Evolutionary conservation across 2,888 invertebrate genomes (phyloP).

Genomic region (Deroplatys truncata): DNA sequence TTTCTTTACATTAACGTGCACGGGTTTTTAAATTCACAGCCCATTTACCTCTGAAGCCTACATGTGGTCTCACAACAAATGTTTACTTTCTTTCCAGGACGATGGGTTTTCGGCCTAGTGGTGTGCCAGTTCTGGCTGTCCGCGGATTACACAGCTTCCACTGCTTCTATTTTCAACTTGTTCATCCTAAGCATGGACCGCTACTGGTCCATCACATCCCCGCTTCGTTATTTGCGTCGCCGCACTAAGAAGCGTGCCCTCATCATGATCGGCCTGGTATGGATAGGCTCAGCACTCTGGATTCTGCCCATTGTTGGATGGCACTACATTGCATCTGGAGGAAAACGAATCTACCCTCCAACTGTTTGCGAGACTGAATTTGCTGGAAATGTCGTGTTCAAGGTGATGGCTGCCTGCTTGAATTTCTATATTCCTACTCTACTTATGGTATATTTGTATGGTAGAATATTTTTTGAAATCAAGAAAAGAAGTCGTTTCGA

Average conservation of each 20-base stretch:
- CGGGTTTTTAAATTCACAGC: too few species aligned
- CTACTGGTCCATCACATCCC: constrained; percentile 51
- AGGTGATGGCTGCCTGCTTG: constrained; percentile 48
- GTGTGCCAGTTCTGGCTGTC: constrained; percentile 55
- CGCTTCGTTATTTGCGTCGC: constrained; percentile 47
- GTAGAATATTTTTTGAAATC: constrained; percentile 47
- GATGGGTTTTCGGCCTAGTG: constrained; percentile 49
- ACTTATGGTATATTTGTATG: constrained; percentile 48
- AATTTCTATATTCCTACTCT: constrained; percentile 50
- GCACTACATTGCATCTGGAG: constrained; percentile 41
- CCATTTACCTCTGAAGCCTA: constrained; percentile 46
- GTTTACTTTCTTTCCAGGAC: constrained; percentile 32
- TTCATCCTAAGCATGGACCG: constrained; percentile 48
- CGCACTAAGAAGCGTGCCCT: constrained; percentile 48
- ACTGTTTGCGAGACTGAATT: constrained; percentile 50
- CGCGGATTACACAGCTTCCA: constrained; percentile 55
- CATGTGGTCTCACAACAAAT: constrained; percentile 45
- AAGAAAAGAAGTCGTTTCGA: constrained; percentile 40
- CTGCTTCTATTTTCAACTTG: constrained; percentile 55
- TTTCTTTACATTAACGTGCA: too few species aligned
- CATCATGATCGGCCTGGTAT: constrained; percentile 47
- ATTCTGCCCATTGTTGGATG: constrained; percentile 48
- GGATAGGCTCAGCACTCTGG: constrained; percentile 48
- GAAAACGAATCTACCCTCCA: constrained; percentile 33
- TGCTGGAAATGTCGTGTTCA: constrained; percentile 46